Base-by-base conservation (phyloP, 2,888 invertebrate species). In the Gibbula magus region DNA sequence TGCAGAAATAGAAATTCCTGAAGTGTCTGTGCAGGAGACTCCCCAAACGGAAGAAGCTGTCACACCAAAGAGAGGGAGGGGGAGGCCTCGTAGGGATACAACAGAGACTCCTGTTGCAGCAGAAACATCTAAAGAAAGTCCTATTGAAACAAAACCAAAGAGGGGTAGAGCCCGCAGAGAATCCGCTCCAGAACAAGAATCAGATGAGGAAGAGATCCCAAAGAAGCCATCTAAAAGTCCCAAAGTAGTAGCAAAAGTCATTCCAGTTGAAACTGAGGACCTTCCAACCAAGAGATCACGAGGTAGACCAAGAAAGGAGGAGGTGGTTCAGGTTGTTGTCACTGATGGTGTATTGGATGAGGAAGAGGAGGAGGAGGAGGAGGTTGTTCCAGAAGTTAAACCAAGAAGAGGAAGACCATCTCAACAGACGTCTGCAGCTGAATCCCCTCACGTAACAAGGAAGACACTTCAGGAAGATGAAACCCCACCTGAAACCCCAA, bases 31-130 rank as follows among this genome's bases (percentile, higher is more conserved):
- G 20, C 16, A 51, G 18, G 77, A 66, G 25, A n/a, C 66, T 39
- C 66, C 25, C 20, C 35, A 39, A 39, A 56, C 16, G 16, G 84
- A 81, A 56, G 80, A 81, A 22, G 22, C 45, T 0, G 54, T 39
- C 16, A 80, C 81, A 25, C 82, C 83, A 20, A 85, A 77, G 73
- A 83, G 79, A 22, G 82, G 82, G 13, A 82, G 83, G 39, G 76
- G 83, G 39, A 78, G 83, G 67, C 67, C 67, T n/a, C 81, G 81
- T 53, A 82, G 78, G 39, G 79, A 81, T 54, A 80, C 79, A 32
- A 53, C 53, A 66, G 78, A 78, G 13, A 75, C 81, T 13, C 74
- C 35, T 20, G 82, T 29, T 52, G 67, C 73, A 45, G 78, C 52
- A 75, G 66, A 75, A 22, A 45, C 78, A 45, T 77, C 39, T 35